A percentile compares a stretch with the other conserved stretches of the same genome.
These are phyloP conservation scores for Drosophila mercatorum DNA, from an alignment of 2,888 invertebrate genomes.

Conservation along the genomic window DNA sequence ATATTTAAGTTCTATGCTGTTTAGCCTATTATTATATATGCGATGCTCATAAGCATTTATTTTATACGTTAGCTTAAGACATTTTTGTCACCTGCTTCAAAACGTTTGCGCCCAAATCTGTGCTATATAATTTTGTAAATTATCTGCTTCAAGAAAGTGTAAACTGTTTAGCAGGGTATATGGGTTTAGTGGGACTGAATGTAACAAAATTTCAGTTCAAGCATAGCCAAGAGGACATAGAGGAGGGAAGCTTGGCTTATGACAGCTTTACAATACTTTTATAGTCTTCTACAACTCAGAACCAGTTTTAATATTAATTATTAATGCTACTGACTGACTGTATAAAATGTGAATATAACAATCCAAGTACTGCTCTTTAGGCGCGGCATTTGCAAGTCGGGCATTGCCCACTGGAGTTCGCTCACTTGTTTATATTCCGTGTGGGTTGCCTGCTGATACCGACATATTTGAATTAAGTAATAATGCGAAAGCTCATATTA, in stretches of 20 bases:
- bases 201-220: neutral
- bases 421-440: conserved; percentile 3
- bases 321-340: no score
- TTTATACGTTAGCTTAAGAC: conserved; percentile 1
- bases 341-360: no score
- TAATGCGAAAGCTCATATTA: conserved; percentile 22
- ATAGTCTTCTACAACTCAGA: no score
- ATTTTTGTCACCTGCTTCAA: conserved; percentile 10
- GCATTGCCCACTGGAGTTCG: neutral
- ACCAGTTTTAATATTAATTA: no score
- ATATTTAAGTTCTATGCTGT: neutral
- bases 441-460: conserved; percentile 8
- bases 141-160: conserved; percentile 1
- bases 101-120: conserved; percentile 5
- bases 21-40: neutral
- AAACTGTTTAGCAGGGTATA: neutral
- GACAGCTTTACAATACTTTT: neutral
- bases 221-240: neutral
- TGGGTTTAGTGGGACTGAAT: neutral
- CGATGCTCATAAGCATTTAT: conserved; percentile 8
- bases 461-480: conserved; percentile 16
- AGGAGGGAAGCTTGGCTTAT: neutral
- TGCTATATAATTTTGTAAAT: conserved; percentile 19
- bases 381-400: neutral
- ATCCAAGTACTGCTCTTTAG: neutral